Conservation (phyloP, 2,113 vertebrate genomes). For the Oenanthe oenanthe region DNA sequence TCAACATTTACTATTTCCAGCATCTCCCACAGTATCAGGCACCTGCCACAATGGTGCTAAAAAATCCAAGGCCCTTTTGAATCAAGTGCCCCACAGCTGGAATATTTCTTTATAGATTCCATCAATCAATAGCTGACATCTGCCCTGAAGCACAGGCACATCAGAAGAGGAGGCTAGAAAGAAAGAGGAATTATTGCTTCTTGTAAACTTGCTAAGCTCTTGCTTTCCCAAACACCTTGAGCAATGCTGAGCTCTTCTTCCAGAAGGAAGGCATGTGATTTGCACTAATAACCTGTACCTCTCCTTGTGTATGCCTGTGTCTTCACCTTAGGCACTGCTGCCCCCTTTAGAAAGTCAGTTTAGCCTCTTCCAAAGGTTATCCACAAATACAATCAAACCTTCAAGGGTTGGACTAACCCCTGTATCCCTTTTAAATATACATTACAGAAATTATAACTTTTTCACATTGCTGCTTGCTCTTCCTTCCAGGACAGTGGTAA, state of each 20-base stretch:
- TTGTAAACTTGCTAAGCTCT: background rate
- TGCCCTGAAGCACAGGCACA: background rate
- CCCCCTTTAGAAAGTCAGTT: background rate
- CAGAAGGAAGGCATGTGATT: background rate
- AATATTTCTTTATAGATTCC: background rate
- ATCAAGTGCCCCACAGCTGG: background rate
- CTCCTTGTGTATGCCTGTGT: rapidly evolving
- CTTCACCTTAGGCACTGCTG: background rate
- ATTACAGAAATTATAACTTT: background rate
- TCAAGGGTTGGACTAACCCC: background rate
- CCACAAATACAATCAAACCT: background rate
- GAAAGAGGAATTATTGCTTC: background rate
- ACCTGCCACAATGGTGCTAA: background rate
- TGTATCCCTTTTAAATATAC: background rate
- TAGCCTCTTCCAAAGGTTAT: background rate
- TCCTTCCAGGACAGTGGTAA: background rate
- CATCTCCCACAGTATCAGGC: background rate
- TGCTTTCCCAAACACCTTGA: background rate
- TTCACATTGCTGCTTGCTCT: background rate
- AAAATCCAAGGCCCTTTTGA: background rate
- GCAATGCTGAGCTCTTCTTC: background rate
- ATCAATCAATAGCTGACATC: background rate
- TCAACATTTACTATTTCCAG: background rate
- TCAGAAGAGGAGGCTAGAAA: background rate
- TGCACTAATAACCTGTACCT: background rate